These are phyloP conservation scores for Xestia rhomboidea DNA, from an alignment of 2,888 invertebrate species.

Conservation along the genomic window DNA sequence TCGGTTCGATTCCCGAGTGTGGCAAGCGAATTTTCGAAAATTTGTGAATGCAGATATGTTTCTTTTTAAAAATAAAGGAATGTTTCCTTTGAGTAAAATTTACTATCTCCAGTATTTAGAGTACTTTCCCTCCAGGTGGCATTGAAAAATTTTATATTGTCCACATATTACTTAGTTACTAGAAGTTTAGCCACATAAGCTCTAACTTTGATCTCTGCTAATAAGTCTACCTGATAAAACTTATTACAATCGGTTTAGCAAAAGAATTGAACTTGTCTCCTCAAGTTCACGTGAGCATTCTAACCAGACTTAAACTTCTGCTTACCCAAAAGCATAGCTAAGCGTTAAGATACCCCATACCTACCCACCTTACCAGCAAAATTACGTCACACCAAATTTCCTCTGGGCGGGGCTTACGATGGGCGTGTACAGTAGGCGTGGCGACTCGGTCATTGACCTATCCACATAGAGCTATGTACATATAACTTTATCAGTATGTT, in stretches of 20 bases:
- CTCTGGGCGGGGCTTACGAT: slow-evolving; percentile 79
- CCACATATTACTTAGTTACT: neutral
- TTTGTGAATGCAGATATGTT: too few relatives aligned
- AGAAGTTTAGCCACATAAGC: neutral
- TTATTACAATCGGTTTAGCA: neutral
- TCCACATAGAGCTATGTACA: slow-evolving; percentile 69
- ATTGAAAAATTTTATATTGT: too few relatives aligned
- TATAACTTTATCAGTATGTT: slow-evolving; percentile 69
- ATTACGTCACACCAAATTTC: slow-evolving; percentile 71
- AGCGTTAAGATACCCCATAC: slow-evolving; percentile 31
- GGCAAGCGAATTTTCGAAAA: too few relatives aligned
- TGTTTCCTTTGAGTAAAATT: too few relatives aligned
- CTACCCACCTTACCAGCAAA: slow-evolving; percentile 13
- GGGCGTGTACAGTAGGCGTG: slow-evolving; percentile 84
- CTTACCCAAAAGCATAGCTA: neutral
- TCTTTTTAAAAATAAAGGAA: too few relatives aligned
- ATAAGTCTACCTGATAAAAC: neutral
- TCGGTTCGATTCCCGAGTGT: too few relatives aligned
- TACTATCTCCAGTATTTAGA: too few relatives aligned
- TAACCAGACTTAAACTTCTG: neutral
- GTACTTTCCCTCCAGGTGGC: too few relatives aligned
- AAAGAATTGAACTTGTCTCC: neutral
- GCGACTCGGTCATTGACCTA: slow-evolving; percentile 79
- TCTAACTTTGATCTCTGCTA: neutral
- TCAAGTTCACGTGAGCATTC: neutral